These are phyloP conservation scores for Entomobrya multifasciata DNA, from an alignment of 2,888 invertebrate genomes.

Conservation along the genomic window DNA sequence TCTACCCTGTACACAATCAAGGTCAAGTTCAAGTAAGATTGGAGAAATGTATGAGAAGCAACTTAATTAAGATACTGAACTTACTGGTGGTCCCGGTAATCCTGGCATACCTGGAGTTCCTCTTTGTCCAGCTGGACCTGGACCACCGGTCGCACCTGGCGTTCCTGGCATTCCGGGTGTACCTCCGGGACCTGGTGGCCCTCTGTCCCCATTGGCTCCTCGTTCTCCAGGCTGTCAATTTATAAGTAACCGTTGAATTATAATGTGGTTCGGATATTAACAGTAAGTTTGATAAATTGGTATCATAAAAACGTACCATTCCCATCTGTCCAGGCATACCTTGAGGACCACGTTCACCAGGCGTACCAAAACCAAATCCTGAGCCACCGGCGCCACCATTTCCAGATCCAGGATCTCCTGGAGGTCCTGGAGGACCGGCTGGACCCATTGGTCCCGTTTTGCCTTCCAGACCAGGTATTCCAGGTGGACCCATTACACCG, in stretches of 20 bases:
- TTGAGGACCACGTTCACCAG: constrained; percentile 80
- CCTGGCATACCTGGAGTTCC: constrained; percentile 81
- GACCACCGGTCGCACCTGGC: constrained; percentile 82
- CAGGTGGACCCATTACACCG: constrained; percentile 79
- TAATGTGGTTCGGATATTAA: too few species aligned
- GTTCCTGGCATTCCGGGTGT: constrained; percentile 81
- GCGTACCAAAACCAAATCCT: constrained; percentile 74
- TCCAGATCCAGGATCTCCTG: constrained; percentile 80
- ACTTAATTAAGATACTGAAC: constrained; percentile 62
- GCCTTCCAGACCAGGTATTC: constrained; percentile 80
- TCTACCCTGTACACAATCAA: constrained; percentile 83
- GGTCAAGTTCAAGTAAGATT: not conserved
- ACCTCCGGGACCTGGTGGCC: constrained; percentile 82
- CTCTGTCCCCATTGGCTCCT: constrained; percentile 82
- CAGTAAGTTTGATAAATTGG: too few species aligned
- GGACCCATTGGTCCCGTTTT: constrained; percentile 77
- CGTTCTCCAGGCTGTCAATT: constrained; percentile 77
- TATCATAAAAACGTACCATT: constrained; percentile 72
- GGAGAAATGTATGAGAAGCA: too few species aligned
- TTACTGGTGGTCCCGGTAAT: constrained; percentile 80
- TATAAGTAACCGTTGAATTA: not conserved
- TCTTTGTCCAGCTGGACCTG: constrained; percentile 82
- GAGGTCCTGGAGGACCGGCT: constrained; percentile 79
- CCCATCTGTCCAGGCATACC: constrained; percentile 78
- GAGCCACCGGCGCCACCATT: constrained; percentile 69